Conservation (phyloP, 2,113 vertebrate genomes). For the Promerops cafer region DNA sequence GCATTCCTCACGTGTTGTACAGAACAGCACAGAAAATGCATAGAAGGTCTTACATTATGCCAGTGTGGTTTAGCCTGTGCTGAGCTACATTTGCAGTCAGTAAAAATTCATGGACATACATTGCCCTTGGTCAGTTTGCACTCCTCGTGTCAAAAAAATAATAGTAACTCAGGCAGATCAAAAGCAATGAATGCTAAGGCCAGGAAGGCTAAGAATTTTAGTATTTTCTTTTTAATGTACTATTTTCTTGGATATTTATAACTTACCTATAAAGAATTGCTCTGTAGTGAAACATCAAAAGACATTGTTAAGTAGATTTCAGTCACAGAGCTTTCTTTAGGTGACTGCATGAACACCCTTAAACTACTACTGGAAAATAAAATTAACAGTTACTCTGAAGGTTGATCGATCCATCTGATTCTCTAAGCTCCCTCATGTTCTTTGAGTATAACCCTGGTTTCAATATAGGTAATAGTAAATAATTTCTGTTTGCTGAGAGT, state of each 20-base stretch:
- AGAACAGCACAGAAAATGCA: constrained; percentile 25
- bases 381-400: not conserved
- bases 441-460: not conserved
- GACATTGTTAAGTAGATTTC: not conserved
- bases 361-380: not conserved
- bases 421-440: not conserved
- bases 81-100: not conserved
- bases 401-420: not conserved
- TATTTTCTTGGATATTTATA: constrained; percentile 26
- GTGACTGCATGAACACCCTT: not conserved
- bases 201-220: not conserved
- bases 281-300: constrained; percentile 18
- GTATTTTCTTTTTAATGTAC: not conserved
- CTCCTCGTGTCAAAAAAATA: not conserved
- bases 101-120: constrained; percentile 10
- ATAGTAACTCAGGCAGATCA: constrained; percentile 25
- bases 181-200: not conserved
- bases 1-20: constrained; percentile 26
- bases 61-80: not conserved
- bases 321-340: not conserved
- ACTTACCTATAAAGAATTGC: not conserved
- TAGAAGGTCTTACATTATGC: constrained; percentile 17
- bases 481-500: not conserved
- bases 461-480: not conserved
- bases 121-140: not conserved